These are phyloP conservation scores for Sarcophaga rosellei DNA, from an alignment of 2,888 invertebrate genomes.

Conservation along the genomic window DNA sequence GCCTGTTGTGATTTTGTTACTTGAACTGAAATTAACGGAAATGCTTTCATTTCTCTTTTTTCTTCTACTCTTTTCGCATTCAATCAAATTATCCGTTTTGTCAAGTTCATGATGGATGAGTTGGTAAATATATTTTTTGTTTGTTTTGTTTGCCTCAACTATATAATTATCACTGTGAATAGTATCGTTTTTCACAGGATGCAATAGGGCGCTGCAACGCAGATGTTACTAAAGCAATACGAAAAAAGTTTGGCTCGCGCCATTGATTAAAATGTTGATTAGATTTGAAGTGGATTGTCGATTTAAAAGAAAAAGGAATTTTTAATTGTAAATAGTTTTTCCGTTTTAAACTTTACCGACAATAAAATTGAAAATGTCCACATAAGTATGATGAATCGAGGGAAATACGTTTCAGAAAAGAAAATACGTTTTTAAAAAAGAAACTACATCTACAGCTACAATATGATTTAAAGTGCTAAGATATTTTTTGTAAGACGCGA, in stretches of 20 bases:
- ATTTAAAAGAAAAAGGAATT: slow-evolving; percentile 3
- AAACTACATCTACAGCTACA: too few relatives aligned
- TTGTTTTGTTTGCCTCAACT: slow-evolving; percentile 19
- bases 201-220: slow-evolving; percentile 60
- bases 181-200: slow-evolving; percentile 68
- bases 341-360: neutral
- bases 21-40: slow-evolving; percentile 67
- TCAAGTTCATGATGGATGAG: slow-evolving; percentile 51
- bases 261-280: slow-evolving; percentile 55
- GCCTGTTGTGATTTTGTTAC: slow-evolving; percentile 66
- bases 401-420: neutral
- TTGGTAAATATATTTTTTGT: slow-evolving; percentile 25
- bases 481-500: too few relatives aligned
- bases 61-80: slow-evolving; percentile 24
- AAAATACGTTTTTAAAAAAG: neutral
- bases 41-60: slow-evolving; percentile 40
- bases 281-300: slow-evolving; percentile 26
- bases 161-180: slow-evolving; percentile 66
- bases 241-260: slow-evolving; percentile 64
- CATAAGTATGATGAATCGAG: slow-evolving; percentile 58
- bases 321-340: slow-evolving; percentile 14
- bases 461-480: too few relatives aligned
- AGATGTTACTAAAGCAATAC: slow-evolving; percentile 50
- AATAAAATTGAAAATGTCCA: slow-evolving; percentile 57
- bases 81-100: slow-evolving; percentile 34